Evolutionary conservation across 2,797 vertebrate genomes (phyloP).

Genomic region (Sparidentex hasta): DNA sequence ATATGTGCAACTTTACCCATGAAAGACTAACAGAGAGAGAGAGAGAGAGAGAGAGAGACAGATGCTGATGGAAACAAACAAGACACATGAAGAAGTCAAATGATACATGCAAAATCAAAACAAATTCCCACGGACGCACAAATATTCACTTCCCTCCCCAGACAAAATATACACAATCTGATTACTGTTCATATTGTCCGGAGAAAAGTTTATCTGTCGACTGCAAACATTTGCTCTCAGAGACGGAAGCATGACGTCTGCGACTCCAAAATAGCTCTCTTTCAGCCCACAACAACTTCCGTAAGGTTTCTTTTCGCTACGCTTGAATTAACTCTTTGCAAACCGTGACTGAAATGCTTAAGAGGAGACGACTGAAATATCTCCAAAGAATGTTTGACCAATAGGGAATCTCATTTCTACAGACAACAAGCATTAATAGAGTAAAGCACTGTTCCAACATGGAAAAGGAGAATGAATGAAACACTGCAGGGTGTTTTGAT

Average conservation of each 20-base stretch:
- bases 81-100: slow-evolving; percentile 8
- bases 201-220: slow-evolving; percentile 33
- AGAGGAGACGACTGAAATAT: background rate
- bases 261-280: background rate
- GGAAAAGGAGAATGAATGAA: background rate
- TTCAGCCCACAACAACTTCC: background rate
- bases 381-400: background rate
- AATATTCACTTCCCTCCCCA: slow-evolving; percentile 30
- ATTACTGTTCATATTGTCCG: slow-evolving; percentile 41
- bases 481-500: background rate
- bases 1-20: slow-evolving; percentile 32
- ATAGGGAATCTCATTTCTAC: background rate
- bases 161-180: slow-evolving; percentile 30
- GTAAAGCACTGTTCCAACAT: background rate
- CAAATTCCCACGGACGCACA: slow-evolving; percentile 29
- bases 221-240: slow-evolving; percentile 15
- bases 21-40: slow-evolving; percentile 13
- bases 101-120: slow-evolving; percentile 30
- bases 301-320: background rate
- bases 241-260: background rate
- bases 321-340: background rate
- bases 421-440: no score
- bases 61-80: slow-evolving; percentile 6
- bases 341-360: background rate
- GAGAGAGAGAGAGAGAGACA: slow-evolving; percentile 8